phyloP scores from a whole-genome alignment of 1,140 invertebrate species.

The Dendrolimus punctatus region DNA sequence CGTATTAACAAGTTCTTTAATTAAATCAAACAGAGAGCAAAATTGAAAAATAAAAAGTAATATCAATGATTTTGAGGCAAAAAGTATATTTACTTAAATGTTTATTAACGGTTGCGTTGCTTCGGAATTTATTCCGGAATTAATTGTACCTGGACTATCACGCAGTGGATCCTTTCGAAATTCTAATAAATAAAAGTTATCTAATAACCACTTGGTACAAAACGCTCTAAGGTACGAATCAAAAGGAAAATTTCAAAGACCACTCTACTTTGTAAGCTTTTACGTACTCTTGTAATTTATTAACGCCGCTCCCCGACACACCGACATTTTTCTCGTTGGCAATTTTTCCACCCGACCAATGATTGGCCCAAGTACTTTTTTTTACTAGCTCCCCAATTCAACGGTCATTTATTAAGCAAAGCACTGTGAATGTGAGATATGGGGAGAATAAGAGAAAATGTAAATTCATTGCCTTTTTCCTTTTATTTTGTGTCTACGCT shows the following conservation, averaged over 20 bases:
- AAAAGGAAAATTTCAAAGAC: neutral
- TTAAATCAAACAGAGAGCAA: too few species aligned
- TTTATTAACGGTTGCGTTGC: too few species aligned
- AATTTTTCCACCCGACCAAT: constrained; percentile 27
- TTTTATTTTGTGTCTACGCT: too few species aligned
- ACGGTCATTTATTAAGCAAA: constrained; percentile 20
- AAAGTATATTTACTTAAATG: too few species aligned
- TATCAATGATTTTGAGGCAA: too few species aligned
- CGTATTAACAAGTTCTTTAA: too few species aligned
- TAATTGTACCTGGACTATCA: too few species aligned
- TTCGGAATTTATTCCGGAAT: too few species aligned
- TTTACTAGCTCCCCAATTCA: constrained; percentile 13
- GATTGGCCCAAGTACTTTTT: constrained; percentile 25
- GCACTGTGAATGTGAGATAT: neutral
- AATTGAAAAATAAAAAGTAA: too few species aligned
- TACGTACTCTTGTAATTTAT: constrained; percentile 43
- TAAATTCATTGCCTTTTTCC: too few species aligned
- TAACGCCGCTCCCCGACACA: constrained; percentile 13
- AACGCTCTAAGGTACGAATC: neutral
- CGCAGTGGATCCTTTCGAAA: too few species aligned
- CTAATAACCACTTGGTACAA: neutral
- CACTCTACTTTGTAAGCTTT: constrained; percentile 20
- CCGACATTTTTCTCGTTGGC: constrained; percentile 28
- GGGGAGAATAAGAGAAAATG: too few species aligned
- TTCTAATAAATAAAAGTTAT: neutral